Conservation (phyloP, 2,888 invertebrate genomes). For the Tenthredo mesomela region DNA sequence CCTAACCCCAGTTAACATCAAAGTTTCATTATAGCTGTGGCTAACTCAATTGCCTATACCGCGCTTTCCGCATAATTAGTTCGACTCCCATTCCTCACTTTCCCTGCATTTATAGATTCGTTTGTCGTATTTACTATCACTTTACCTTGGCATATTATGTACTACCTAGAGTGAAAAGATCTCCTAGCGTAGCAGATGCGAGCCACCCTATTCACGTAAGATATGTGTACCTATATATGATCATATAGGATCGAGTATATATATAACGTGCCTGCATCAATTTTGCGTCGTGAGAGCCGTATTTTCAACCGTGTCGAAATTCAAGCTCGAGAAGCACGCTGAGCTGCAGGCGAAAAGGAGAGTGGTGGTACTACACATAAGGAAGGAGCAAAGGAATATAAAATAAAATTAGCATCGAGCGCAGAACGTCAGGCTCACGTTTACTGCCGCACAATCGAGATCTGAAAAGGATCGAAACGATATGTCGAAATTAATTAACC, state of each 20-base stretch:
- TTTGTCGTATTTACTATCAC: neutral
- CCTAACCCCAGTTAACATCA: neutral
- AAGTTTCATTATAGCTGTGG: neutral
- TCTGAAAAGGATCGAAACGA: conserved; percentile 51
- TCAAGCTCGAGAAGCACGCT: conserved; percentile 12
- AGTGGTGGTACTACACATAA: neutral
- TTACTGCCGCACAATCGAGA: conserved; percentile 32
- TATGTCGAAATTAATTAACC: conserved; percentile 45
- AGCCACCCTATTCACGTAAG: neutral
- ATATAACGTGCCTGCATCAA: neutral
- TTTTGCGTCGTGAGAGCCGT: neutral
- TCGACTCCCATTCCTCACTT: neutral
- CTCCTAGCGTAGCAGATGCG: neutral
- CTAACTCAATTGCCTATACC: neutral
- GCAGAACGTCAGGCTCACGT: neutral
- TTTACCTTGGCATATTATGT: neutral
- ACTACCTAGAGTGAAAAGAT: neutral
- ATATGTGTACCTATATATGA: too few relatives aligned
- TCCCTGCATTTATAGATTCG: neutral
- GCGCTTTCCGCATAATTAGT: neutral
- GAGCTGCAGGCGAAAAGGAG: neutral
- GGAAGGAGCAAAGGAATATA: neutral
- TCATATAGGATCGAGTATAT: neutral
- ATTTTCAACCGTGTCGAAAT: conserved; percentile 16
- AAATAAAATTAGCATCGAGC: conserved; percentile 26